These are phyloP conservation scores for Crepidodera aurea DNA, from an alignment of 2,888 invertebrate genomes.

Conservation along the genomic window DNA sequence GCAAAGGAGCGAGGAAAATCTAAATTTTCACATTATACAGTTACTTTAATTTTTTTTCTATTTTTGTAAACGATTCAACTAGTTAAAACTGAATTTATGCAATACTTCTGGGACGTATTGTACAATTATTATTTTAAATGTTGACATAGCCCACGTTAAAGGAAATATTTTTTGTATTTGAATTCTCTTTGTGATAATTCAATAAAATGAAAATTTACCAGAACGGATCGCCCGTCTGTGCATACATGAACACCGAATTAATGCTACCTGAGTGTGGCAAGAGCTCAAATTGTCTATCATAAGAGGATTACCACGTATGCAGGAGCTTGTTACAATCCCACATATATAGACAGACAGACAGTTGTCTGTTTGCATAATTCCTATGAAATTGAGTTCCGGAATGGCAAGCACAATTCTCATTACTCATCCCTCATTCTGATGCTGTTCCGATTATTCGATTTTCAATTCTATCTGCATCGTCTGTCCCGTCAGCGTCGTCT, in stretches of 20 bases:
- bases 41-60: too few relatives aligned
- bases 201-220: too few relatives aligned
- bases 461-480: constrained; percentile 10
- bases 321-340: constrained; percentile 1
- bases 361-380: constrained; percentile 31
- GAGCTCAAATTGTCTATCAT: constrained; percentile 8
- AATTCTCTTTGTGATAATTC: too few relatives aligned
- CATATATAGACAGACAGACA: constrained; percentile 8
- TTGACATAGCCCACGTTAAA: too few relatives aligned
- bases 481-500: constrained; percentile 2
- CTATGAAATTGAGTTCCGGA: constrained; percentile 27
- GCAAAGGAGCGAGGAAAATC: too few relatives aligned
- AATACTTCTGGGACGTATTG: too few relatives aligned
- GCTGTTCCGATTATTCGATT: constrained; percentile 8
- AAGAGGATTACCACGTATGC: constrained; percentile 7
- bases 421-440: constrained; percentile 20
- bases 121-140: too few relatives aligned
- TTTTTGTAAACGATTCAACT: too few relatives aligned
- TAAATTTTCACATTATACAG: too few relatives aligned
- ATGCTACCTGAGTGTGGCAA: constrained; percentile 3
- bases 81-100: too few relatives aligned
- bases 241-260: neutral
- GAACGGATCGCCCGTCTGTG: too few relatives aligned
- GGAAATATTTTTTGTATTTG: too few relatives aligned
- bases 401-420: constrained; percentile 31